A percentile compares a stretch with the other conserved stretches of the same genome.
These are phyloP conservation scores for Coregonus sp. DNA, from an alignment of 2,797 vertebrate genomes.

Conservation along the genomic window DNA sequence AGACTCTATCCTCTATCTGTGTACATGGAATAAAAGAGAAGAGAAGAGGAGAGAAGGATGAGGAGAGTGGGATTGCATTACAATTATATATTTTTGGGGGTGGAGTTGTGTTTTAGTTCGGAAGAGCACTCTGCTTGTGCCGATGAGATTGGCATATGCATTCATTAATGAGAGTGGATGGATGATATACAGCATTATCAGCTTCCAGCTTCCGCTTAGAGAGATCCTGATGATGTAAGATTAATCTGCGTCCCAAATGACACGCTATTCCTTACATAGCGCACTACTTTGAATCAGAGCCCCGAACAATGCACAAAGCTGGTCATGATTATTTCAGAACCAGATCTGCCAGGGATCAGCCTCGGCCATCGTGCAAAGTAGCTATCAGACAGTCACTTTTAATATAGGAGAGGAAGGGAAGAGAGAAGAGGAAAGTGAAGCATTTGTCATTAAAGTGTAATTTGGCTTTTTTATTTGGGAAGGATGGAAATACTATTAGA, in stretches of 20 bases:
- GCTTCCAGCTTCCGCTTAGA: slow-evolving; percentile 56
- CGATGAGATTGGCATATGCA: slow-evolving; percentile 50
- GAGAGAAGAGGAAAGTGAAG: slow-evolving; percentile 23
- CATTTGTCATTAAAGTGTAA: slow-evolving; percentile 42
- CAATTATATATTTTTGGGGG: slow-evolving; percentile 34
- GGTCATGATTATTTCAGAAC: slow-evolving; percentile 64
- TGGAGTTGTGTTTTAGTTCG: slow-evolving; percentile 28
- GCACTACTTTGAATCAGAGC: slow-evolving; percentile 37
- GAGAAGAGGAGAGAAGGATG: slow-evolving; percentile 18
- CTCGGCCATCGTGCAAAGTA: slow-evolving; percentile 44
- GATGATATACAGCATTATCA: slow-evolving; percentile 48
- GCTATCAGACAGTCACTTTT: slow-evolving; percentile 59
- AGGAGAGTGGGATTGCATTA: slow-evolving; percentile 31
- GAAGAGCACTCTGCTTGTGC: slow-evolving; percentile 35
- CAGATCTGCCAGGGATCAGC: slow-evolving; percentile 44
- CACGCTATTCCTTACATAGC: neutral
- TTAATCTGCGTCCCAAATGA: neutral
- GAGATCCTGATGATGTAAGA: slow-evolving; percentile 11
- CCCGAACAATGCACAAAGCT: slow-evolving; percentile 58
- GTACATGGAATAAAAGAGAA: neutral
- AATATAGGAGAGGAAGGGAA: slow-evolving; percentile 48
- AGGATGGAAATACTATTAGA: slow-evolving; percentile 34
- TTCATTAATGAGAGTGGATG: slow-evolving; percentile 64
- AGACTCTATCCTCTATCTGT: slow-evolving; percentile 1
- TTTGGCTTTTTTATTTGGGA: slow-evolving; percentile 39